Base-by-base conservation (phyloP, 1,140 invertebrate genomes). In the Pseudoatta argentina region DNA sequence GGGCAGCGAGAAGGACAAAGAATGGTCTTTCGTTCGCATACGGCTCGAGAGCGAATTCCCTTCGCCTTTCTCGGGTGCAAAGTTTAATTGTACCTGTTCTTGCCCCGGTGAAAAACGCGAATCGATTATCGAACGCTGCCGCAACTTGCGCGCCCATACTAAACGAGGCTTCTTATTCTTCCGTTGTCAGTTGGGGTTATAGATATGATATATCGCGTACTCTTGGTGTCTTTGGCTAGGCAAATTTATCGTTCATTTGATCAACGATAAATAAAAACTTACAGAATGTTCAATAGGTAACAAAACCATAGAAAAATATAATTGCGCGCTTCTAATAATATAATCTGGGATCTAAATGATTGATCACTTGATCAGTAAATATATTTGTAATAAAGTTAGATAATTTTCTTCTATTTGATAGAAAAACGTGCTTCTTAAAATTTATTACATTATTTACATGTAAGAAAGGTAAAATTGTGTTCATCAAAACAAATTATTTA, bases 41-140 rank as follows among this genome's bases (percentile, higher is more conserved):
- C 24, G 21, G 66, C 27, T 86, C 86, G 69, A 88, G 69, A 88
- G 64, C 44, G 30, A 71, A 86, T 88, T 85, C 66, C 79, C 39
- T 72, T 61, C 44, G 78, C 39, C 61, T 86, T 59, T 53, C 57
- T 67, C 27, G 73, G 39, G 78, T 83, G 86, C 77, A 85, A 87
- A 89, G 81, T 71, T 83, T 59, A 66, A 79, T 55, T 85, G 73
- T 88, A 82, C 76, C 76, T 89, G 88, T 76, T 66, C 51, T 61
- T 51, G 12, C 10, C 44, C 14, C 8, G n/a, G 16, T 34, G 21
- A 86, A 72, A 44, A 59, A 86, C 16, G 64, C 24, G 63, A 76
- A 85, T 87, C 78, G 83, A 88, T 88, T 81, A 87, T 87, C 53
- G 66, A 76, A 39, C 59, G 24, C 72, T n/a, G 44, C 53, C 82